Evolutionary conservation across 1,140 invertebrate genomes (phyloP), one percentile per base, ranked within the genome.

Genomic region (Hyles vespertilio): DNA sequence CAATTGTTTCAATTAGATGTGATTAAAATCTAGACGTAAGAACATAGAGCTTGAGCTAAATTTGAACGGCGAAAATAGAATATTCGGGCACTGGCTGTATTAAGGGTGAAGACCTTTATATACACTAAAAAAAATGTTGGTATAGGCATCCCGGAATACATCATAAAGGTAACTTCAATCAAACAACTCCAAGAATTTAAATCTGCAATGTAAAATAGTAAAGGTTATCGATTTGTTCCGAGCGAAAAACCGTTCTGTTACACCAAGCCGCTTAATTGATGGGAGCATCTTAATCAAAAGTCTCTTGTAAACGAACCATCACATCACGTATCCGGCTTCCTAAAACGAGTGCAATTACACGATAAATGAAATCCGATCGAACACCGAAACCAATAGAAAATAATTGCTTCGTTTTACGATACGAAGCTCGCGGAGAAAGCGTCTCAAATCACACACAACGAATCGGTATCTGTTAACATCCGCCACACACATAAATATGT

Each of bases 381-480:
- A 48, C 6, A 48, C 22, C 47, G 47, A 48, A 54, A 12, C 4
- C 10, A 22, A 59, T 60, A 59, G 49, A 59, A 68, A 61, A 56
- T 58, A 61, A 69, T 74, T 61, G 62, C 64, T 58, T 59, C 61
- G 64, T 65, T 64, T 60, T 44, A 64, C 61, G 32, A 44, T 53
- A 63, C 62, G 61, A 61, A 63, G 51, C 45, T 60, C 59, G 51
- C 59, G 59, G 67, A 60, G 73, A 77, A 75, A 75, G 72, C 69
- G 58, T 67, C 68, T 84, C 77, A 84, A 84, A 85, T 85, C 82
- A 80, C 77, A 77, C 48, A 64, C 74, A 67, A 77, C 61, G 74
- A 75, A 79, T 82, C 78, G 67, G 75, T 77, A 79, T 83, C 74
- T 79, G 78, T 76, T 84, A 74, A 79, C 81, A 80, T 79, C 70